A percentile compares a stretch with the other conserved stretches of the same genome.
These are phyloP conservation scores for Pedetes capensis DNA, from an alignment of 2,113 vertebrate genomes.

Conservation along the genomic window DNA sequence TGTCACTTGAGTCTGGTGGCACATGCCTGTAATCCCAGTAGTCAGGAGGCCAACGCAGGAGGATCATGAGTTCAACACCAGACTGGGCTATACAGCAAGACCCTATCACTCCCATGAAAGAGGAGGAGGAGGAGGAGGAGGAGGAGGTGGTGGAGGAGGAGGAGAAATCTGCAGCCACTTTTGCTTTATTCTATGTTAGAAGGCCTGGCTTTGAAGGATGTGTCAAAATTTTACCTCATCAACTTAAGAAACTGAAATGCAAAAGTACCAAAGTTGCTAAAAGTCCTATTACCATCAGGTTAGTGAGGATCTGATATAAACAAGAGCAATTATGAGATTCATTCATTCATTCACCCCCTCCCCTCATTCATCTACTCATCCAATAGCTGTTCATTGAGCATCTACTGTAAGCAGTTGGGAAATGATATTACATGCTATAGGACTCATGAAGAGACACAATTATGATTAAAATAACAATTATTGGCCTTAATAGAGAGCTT, in stretches of 20 bases:
- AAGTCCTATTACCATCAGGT: neutral
- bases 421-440: neutral
- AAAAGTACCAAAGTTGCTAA: neutral
- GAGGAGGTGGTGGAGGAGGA: too few species aligned
- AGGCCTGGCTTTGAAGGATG: neutral
- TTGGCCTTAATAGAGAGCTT: neutral
- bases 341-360: neutral
- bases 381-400: neutral
- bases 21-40: too few species aligned
- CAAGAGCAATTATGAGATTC: neutral
- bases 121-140: too few species aligned
- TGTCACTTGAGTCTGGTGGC: neutral
- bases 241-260: neutral
- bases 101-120: too few species aligned
- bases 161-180: too few species aligned
- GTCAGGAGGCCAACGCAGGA: too few species aligned
- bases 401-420: neutral
- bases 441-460: neutral
- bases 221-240: neutral
- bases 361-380: neutral
- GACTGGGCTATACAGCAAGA: too few species aligned
- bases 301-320: neutral
- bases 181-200: neutral
- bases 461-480: neutral
- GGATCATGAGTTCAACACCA: too few species aligned